phyloP scores from a whole-genome alignment of 2,113 vertebrate species.

The Prietella phreatophila region DNA sequence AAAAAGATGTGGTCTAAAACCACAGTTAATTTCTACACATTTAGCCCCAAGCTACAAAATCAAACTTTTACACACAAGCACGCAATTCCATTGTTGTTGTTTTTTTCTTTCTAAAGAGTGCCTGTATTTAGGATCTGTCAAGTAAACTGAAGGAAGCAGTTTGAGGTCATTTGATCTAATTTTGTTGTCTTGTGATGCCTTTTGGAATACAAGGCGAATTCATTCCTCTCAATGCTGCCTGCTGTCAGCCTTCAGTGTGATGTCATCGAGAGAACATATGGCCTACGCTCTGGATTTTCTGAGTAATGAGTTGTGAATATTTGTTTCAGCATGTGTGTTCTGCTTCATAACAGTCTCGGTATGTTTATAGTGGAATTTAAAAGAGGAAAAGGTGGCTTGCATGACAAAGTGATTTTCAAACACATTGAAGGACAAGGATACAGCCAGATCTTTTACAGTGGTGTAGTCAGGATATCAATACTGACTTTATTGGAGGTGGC shows the following conservation, averaged over 20 bases:
- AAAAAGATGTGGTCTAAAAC: background rate
- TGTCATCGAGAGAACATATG: conserved; percentile 83
- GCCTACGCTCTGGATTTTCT: conserved; percentile 82
- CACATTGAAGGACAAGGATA: conserved; percentile 75
- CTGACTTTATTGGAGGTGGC: background rate
- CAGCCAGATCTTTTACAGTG: conserved; percentile 56
- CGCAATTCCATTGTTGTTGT: conserved; percentile 18
- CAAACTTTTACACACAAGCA: background rate
- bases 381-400: background rate
- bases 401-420: conserved; percentile 63
- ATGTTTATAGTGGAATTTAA: background rate
- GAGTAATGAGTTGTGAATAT: conserved; percentile 83
- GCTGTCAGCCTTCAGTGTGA: conserved; percentile 73
- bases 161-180: conserved; percentile 78
- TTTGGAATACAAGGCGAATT: background rate
- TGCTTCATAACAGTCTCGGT: conserved; percentile 3
- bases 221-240: conserved; percentile 30
- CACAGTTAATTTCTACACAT: background rate
- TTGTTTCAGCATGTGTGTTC: background rate
- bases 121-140: conserved; percentile 88
- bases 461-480: conserved; percentile 73
- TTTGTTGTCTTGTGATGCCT: background rate
- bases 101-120: conserved; percentile 78
- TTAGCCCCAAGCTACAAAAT: background rate
- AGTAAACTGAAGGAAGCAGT: conserved; percentile 83